Percentiles rank a stretch among this genome's conserved stretches.
phyloP scores from a whole-genome alignment of 2,888 invertebrate species.

The Drosophila bunnanda region DNA sequence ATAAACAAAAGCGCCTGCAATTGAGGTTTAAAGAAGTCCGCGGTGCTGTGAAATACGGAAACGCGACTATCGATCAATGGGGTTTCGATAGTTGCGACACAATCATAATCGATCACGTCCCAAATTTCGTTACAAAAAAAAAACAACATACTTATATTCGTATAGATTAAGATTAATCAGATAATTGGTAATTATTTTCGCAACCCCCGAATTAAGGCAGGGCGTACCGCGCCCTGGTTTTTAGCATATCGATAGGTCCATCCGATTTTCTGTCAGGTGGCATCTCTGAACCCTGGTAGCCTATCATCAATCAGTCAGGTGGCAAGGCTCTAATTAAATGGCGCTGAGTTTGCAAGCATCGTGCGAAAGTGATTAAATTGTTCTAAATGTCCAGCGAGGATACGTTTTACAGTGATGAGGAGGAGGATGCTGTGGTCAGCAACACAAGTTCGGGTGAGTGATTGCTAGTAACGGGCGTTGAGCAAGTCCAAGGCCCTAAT shows the following conservation, averaged over 20 bases:
- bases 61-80: not conserved
- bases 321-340: slow-evolving; percentile 13
- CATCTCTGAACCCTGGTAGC: not conserved
- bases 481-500: not conserved
- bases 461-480: not conserved
- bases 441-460: slow-evolving; percentile 50
- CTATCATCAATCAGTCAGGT: not conserved
- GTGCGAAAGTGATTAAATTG: slow-evolving; percentile 1
- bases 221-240: too few species aligned
- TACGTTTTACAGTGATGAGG: slow-evolving; percentile 41
- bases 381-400: slow-evolving; percentile 48
- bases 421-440: slow-evolving; percentile 27
- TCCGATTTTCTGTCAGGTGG: not conserved
- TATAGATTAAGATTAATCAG: too few species aligned
- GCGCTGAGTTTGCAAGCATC: slow-evolving; percentile 32
- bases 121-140: too few species aligned
- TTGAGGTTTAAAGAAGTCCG: not conserved
- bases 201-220: too few species aligned
- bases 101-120: not conserved
- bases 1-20: not conserved
- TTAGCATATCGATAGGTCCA: not conserved
- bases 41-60: not conserved
- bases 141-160: too few species aligned
- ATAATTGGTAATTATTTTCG: too few species aligned
- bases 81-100: not conserved